Conservation (phyloP, 2,113 vertebrate genomes). For the Hydropotes inermis region DNA sequence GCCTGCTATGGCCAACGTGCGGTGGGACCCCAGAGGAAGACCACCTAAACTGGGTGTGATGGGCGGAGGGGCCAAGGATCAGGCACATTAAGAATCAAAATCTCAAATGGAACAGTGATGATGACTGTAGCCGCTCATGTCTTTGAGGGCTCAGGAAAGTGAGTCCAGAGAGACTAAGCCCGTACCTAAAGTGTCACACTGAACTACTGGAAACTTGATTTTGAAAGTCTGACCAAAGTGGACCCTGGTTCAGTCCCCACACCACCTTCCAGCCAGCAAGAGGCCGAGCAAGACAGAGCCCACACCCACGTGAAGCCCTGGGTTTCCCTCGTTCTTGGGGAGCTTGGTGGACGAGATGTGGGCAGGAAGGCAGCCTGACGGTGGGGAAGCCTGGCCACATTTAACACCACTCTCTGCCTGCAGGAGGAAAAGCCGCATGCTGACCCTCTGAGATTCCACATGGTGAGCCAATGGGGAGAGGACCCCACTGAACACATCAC, state of each 20-base stretch:
- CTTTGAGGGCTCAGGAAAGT: accelerated
- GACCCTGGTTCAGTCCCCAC: accelerated
- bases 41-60: accelerated
- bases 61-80: accelerated
- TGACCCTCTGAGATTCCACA: background rate
- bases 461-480: background rate
- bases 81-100: accelerated
- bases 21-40: accelerated
- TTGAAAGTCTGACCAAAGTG: background rate
- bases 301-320: accelerated
- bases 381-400: background rate
- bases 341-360: accelerated
- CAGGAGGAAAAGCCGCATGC: accelerated
- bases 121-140: accelerated
- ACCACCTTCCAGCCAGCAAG: background rate
- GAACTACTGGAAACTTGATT: background rate
- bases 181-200: accelerated
- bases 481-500: too few relatives aligned
- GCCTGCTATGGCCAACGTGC: accelerated
- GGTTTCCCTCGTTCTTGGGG: background rate
- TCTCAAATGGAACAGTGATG: accelerated
- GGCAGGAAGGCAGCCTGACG: too few relatives aligned
- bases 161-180: background rate
- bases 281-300: background rate
- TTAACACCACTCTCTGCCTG: accelerated